Conservation (phyloP, 1,140 invertebrate species). For the Polypedilum pembai region DNA sequence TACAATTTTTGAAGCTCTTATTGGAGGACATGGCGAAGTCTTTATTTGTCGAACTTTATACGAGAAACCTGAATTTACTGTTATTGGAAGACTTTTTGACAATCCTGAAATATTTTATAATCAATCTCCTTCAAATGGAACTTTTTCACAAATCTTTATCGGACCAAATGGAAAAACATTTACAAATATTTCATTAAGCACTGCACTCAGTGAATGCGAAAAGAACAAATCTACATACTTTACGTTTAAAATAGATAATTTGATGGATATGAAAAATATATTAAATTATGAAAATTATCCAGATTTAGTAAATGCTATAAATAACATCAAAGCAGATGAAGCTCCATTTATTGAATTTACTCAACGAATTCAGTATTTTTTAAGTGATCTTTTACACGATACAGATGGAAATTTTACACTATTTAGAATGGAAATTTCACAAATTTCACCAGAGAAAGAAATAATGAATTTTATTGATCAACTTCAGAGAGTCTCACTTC, state of each 20-base stretch:
- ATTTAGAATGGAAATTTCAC: constrained; percentile 52
- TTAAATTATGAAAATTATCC: constrained; percentile 45
- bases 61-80: constrained; percentile 50
- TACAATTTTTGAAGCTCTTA: constrained; percentile 40
- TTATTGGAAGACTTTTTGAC: constrained; percentile 53
- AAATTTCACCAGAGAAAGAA: constrained; percentile 63
- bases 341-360: constrained; percentile 44
- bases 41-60: constrained; percentile 57
- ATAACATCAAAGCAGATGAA: constrained; percentile 40
- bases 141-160: constrained; percentile 50
- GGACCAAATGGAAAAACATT: constrained; percentile 34
- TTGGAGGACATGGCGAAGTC: constrained; percentile 47
- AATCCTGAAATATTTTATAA: constrained; percentile 50
- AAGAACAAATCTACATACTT: constrained; percentile 59
- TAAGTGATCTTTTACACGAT: constrained; percentile 56
- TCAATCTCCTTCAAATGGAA: constrained; percentile 45
- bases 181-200: neutral
- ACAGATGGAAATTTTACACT: constrained; percentile 59
- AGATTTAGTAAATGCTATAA: constrained; percentile 41
- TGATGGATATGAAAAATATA: constrained; percentile 54
- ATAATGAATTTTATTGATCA: constrained; percentile 64
- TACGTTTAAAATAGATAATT: constrained; percentile 59
- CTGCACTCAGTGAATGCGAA: constrained; percentile 54
- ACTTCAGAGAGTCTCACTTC: constrained; percentile 58
- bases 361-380: constrained; percentile 49